Conservation (phyloP, 2,888 invertebrate genomes). For the Drosophila phalerata region DNA sequence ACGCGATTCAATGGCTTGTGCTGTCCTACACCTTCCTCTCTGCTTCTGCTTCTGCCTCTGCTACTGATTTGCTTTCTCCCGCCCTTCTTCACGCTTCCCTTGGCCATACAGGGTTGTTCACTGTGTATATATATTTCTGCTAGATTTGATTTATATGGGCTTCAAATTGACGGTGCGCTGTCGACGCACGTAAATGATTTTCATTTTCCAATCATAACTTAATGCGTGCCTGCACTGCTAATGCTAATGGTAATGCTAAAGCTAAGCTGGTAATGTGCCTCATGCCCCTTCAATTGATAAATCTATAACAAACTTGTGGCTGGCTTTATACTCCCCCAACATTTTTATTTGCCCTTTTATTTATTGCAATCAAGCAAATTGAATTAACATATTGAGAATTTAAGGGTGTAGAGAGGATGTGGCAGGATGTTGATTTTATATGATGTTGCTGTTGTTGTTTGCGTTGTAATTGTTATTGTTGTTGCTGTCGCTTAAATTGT, state of each 20-base stretch:
- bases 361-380: conserved; percentile 73
- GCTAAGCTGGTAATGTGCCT: conserved; percentile 35
- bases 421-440: conserved; percentile 50
- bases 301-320: conserved; percentile 36
- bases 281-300: neutral
- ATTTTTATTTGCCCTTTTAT: conserved; percentile 18
- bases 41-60: neutral
- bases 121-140: conserved; percentile 51
- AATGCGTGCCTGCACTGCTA: conserved; percentile 73
- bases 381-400: conserved; percentile 71
- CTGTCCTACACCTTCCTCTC: neutral
- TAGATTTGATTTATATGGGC: conserved; percentile 72
- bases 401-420: conserved; percentile 27
- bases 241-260: conserved; percentile 46
- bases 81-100: neutral
- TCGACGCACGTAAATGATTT: conserved; percentile 77
- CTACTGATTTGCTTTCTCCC: neutral
- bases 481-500: conserved; percentile 56
- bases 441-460: conserved; percentile 25
- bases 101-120: neutral
- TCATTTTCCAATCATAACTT: conserved; percentile 81
- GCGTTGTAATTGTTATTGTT: conserved; percentile 26
- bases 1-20: conserved; percentile 41
- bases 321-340: conserved; percentile 11
- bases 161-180: conserved; percentile 63